A percentile compares a stretch with the other conserved stretches of the same genome.
These are phyloP conservation scores for Petaurus breviceps DNA, from an alignment of 2,113 vertebrate species.

Conservation along the genomic window DNA sequence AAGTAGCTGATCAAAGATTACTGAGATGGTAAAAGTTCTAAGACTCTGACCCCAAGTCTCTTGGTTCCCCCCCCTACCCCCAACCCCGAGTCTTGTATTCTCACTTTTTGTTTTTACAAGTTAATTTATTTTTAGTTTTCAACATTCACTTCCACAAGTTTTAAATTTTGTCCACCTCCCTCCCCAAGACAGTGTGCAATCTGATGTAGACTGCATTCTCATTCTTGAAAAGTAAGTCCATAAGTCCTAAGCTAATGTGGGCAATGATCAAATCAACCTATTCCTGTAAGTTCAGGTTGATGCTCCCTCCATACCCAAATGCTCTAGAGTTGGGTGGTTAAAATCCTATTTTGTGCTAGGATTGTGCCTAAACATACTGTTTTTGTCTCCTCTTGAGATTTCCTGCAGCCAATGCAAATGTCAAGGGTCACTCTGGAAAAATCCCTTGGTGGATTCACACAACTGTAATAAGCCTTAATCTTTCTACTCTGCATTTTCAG, in stretches of 20 bases:
- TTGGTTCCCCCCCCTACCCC: too few species aligned
- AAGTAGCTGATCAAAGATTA: background rate
- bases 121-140: too few species aligned
- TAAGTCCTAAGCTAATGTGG: background rate
- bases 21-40: background rate
- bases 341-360: background rate
- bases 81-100: too few species aligned
- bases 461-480: background rate
- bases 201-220: too few species aligned
- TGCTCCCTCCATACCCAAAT: background rate
- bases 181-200: too few species aligned
- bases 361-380: background rate
- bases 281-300: background rate
- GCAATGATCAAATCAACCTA: background rate
- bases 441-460: background rate
- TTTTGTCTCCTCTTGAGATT: background rate
- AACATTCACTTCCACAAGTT: too few species aligned
- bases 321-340: background rate
- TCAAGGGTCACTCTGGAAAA: background rate
- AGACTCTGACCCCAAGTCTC: background rate
- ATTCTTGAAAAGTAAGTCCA: background rate
- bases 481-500: background rate
- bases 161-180: too few species aligned
- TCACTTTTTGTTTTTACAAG: too few species aligned
- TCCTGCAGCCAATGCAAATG: background rate